phyloP scores from a whole-genome alignment of 2,888 invertebrate species.

The Phengaris alcon region DNA sequence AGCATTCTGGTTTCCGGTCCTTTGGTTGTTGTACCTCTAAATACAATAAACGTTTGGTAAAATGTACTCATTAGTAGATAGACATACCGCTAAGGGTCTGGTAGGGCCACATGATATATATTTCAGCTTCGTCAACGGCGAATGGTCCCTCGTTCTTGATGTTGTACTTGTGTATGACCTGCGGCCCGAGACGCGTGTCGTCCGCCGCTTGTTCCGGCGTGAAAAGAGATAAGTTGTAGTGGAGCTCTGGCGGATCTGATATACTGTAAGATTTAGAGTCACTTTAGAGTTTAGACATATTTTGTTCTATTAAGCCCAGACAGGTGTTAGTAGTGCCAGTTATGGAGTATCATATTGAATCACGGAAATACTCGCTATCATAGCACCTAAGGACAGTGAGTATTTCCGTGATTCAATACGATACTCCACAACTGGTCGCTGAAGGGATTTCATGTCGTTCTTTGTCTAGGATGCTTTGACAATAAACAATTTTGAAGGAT shows the following conservation, averaged over 20 bases:
- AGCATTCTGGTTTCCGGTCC: conserved; percentile 37
- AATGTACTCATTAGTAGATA: background rate
- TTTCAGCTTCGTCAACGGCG: conserved; percentile 88
- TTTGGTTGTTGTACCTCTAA: conserved; percentile 49
- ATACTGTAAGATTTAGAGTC: conserved; percentile 62
- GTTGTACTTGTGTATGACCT: conserved; percentile 93
- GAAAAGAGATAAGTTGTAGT: conserved; percentile 86
- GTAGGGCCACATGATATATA: conserved; percentile 93
- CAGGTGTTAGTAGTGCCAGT: too few relatives aligned
- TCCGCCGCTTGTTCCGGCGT: conserved; percentile 68
- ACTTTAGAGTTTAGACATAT: background rate
- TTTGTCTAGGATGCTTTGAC: too few relatives aligned
- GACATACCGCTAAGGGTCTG: conserved; percentile 83
- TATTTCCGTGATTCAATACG: too few relatives aligned
- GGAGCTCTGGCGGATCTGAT: conserved; percentile 86
- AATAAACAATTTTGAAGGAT: too few relatives aligned
- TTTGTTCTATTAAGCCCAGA: background rate
- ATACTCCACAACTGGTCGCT: too few relatives aligned
- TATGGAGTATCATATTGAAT: too few relatives aligned
- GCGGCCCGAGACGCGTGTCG: conserved; percentile 91
- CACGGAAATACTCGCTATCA: too few relatives aligned
- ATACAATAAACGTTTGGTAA: background rate
- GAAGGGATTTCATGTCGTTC: too few relatives aligned
- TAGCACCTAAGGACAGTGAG: too few relatives aligned
- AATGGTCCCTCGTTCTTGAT: conserved; percentile 94